A percentile compares a stretch with the other conserved stretches of the same genome.
These are phyloP conservation scores for Cossypha caffra DNA, from an alignment of 2,797 vertebrate genomes.

Conservation along the genomic window DNA sequence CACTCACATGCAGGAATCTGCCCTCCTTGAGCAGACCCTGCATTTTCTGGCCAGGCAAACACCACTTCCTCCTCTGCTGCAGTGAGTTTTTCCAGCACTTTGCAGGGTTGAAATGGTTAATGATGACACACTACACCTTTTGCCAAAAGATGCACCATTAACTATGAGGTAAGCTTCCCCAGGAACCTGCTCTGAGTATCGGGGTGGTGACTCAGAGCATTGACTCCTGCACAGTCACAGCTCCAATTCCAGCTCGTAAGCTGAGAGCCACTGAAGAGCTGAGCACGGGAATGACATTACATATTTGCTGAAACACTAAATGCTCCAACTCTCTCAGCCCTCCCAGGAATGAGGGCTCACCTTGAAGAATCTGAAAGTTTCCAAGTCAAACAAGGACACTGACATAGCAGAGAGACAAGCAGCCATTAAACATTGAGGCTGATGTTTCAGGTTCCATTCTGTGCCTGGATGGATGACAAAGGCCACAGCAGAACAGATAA, in stretches of 20 bases:
- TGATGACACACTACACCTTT: background rate
- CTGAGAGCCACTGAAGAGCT: background rate
- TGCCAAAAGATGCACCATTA: background rate
- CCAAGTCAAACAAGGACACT: background rate
- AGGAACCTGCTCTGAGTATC: constrained; percentile 3
- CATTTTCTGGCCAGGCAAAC: background rate
- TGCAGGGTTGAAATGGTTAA: background rate
- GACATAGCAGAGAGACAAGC: background rate
- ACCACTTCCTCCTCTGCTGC: background rate
- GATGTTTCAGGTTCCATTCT: background rate
- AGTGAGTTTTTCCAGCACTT: background rate
- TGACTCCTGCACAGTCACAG: background rate
- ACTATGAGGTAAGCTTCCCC: background rate
- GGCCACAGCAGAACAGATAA: background rate
- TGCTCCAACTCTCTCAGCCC: background rate
- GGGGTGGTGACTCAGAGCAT: background rate
- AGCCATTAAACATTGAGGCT: background rate
- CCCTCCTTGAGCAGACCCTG: background rate
- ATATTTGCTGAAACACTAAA: background rate
- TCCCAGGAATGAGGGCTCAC: background rate
- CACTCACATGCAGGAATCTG: background rate
- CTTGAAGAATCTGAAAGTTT: background rate
- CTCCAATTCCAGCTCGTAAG: background rate
- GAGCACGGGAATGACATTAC: background rate
- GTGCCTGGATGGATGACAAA: background rate